These are phyloP conservation scores for Trissolcus brochymenae DNA, from an alignment of 2,888 invertebrate species.

Conservation along the genomic window DNA sequence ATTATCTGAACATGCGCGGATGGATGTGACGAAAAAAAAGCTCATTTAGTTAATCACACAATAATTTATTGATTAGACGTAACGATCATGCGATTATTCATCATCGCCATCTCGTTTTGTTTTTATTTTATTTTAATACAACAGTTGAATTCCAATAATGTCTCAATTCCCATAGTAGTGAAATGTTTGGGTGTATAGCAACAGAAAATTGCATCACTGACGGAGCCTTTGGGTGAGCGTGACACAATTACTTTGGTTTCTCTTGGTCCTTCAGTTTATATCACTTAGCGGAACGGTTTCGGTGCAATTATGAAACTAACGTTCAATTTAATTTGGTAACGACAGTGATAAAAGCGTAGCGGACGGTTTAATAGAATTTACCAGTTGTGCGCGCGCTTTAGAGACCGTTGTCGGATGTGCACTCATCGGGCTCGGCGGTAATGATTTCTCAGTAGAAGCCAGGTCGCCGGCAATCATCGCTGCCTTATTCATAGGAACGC, in stretches of 20 bases:
- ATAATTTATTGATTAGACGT: slow-evolving; percentile 37
- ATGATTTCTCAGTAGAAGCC: slow-evolving; percentile 52
- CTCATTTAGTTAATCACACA: slow-evolving; percentile 27
- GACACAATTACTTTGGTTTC: slow-evolving; percentile 2
- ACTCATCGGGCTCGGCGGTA: slow-evolving; percentile 49
- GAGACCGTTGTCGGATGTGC: slow-evolving; percentile 41
- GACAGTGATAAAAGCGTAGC: slow-evolving; percentile 39
- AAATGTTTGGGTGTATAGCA: no score
- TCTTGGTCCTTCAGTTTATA: slow-evolving; percentile 8
- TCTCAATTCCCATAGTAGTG: no score
- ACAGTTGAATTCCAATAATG: no score
- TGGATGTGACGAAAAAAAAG: slow-evolving; percentile 13
- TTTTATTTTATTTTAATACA: no score
- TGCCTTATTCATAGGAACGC: slow-evolving; percentile 54
- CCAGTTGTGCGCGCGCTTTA: slow-evolving; percentile 38
- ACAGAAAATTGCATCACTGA: no score
- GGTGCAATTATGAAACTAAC: slow-evolving; percentile 30
- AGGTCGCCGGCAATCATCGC: slow-evolving; percentile 43
- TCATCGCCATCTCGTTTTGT: no score
- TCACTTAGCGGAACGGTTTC: slow-evolving; percentile 17
- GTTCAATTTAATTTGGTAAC: slow-evolving; percentile 47
- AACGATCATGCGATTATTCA: slow-evolving; percentile 1
- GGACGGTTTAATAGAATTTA: slow-evolving; percentile 36
- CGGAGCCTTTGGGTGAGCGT: not conserved
- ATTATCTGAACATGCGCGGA: slow-evolving; percentile 17